Evolutionary conservation across 2,113 vertebrate genomes (phyloP).

Genomic region (Ctenodactylus gundi): DNA sequence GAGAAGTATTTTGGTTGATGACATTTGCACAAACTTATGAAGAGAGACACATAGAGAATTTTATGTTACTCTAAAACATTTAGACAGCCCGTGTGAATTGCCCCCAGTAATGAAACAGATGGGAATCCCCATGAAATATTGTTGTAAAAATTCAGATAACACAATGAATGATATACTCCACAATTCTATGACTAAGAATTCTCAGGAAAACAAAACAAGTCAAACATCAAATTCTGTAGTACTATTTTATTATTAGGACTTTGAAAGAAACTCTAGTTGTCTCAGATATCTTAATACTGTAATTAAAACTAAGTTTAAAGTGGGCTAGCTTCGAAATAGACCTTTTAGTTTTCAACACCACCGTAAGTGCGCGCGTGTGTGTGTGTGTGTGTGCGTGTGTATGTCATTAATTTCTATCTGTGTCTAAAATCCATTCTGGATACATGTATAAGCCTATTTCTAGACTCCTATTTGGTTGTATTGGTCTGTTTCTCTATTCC

Average conservation of each 20-base stretch:
- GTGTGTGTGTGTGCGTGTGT: not conserved
- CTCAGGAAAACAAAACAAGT: not conserved
- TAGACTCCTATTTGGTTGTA: not conserved
- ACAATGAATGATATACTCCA: not conserved
- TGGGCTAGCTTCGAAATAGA: not conserved
- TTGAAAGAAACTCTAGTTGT: not conserved
- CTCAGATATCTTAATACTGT: not conserved
- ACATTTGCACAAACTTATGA: constrained; percentile 5
- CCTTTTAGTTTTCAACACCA: not conserved
- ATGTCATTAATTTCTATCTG: not conserved
- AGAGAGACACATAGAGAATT: not conserved
- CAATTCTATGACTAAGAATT: not conserved
- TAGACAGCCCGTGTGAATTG: not conserved
- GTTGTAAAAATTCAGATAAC: constrained; percentile 21
- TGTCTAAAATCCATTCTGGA: not conserved
- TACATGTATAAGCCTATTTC: not conserved
- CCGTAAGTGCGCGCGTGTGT: not conserved
- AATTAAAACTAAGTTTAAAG: not conserved
- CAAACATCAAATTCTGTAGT: not conserved
- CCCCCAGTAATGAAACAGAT: not conserved
- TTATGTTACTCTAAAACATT: constrained; percentile 14
- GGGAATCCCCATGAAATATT: not conserved
- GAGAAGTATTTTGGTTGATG: not conserved
- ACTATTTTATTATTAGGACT: not conserved
- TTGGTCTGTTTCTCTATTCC: not conserved